Conservation (phyloP, 2,113 vertebrate genomes). For the Takifugu bimaculatus region DNA sequence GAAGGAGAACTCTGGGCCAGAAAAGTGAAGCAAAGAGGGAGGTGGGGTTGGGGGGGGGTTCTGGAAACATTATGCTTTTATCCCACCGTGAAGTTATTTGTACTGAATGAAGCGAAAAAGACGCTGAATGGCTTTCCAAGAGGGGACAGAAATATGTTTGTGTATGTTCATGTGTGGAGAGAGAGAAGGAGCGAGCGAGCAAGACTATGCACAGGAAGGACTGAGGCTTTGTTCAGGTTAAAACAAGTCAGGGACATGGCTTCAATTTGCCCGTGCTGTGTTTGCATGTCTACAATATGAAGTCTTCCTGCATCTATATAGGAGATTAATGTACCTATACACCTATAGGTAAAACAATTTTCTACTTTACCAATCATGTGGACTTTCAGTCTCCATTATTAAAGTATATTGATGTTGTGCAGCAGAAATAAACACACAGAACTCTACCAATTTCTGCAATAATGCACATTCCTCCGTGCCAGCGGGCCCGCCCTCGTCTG, state of each 20-base stretch:
- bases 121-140: conserved; percentile 55
- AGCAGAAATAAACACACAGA: too few relatives aligned
- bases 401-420: too few relatives aligned
- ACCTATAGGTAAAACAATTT: too few relatives aligned
- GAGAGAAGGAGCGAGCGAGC: conserved; percentile 16
- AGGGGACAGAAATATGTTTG: conserved; percentile 57
- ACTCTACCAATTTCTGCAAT: too few relatives aligned
- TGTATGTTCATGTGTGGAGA: conserved; percentile 26
- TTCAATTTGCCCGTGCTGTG: conserved; percentile 44
- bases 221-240: conserved; percentile 52
- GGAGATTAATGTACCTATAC: too few relatives aligned
- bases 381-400: too few relatives aligned
- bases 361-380: too few relatives aligned
- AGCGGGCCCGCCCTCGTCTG: neutral
- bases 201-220: conserved; percentile 21
- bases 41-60: conserved; percentile 38
- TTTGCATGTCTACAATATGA: conserved; percentile 35
- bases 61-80: conserved; percentile 67
- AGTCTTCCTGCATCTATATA: neutral
- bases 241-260: conserved; percentile 53
- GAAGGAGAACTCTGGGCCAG: conserved; percentile 51
- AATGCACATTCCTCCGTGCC: too few relatives aligned
- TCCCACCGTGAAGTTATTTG: conserved; percentile 70
- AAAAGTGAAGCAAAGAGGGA: conserved; percentile 24
- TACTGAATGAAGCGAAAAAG: conserved; percentile 65